A percentile compares a stretch with the other conserved stretches of the same genome.
Evolutionary conservation across 2,797 vertebrate species (phyloP).

Genomic region (Coilia nasus): DNA sequence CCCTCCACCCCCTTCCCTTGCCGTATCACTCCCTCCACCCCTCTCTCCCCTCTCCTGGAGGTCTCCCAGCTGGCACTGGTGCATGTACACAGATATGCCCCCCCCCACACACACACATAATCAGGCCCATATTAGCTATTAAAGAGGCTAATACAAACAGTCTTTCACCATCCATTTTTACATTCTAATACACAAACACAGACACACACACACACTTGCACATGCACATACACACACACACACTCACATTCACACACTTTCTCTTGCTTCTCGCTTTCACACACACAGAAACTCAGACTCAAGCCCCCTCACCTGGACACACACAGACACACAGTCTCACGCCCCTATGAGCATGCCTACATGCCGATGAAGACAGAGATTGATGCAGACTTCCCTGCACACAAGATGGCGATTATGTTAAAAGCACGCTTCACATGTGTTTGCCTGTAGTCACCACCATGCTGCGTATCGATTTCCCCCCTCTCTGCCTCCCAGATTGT

Average conservation of each 20-base stretch:
- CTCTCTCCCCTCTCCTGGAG: conserved; percentile 26
- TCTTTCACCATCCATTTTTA: too few relatives aligned
- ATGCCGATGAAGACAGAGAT: not conserved
- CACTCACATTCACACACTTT: not conserved
- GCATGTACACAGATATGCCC: not conserved
- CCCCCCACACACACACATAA: not conserved
- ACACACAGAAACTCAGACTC: not conserved
- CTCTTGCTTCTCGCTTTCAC: not conserved
- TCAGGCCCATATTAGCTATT: too few relatives aligned
- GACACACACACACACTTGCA: not conserved
- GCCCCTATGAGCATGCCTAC: not conserved
- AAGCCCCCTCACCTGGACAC: conserved; percentile 19
- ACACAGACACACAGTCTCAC: conserved; percentile 32
- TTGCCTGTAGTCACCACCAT: conserved; percentile 24
- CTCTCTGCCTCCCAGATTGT: conserved; percentile 18
- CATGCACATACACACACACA: not conserved
- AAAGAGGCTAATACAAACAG: too few relatives aligned
- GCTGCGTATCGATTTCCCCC: conserved; percentile 41
- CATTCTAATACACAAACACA: not conserved
- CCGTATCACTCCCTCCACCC: not conserved
- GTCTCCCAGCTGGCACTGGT: not conserved
- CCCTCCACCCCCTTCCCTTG: not conserved
- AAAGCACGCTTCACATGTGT: conserved; percentile 6
- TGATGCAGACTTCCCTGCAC: not conserved
- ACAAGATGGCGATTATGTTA: not conserved